phyloP scores from a whole-genome alignment of 2,113 vertebrate genomes.

The Jaculus jaculus region DNA sequence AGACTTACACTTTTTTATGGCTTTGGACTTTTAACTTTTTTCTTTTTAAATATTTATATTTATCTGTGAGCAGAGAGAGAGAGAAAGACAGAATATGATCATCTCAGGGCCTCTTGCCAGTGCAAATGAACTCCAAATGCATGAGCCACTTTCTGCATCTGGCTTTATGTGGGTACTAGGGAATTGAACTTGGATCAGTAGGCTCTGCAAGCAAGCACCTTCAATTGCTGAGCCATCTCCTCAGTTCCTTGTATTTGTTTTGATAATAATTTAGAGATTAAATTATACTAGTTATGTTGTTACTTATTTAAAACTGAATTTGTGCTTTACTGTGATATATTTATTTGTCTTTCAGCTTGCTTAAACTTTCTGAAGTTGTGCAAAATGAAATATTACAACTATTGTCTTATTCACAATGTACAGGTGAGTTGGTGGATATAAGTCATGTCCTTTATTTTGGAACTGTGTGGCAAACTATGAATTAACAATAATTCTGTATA shows the following conservation, averaged over 20 bases:
- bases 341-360: conserved; percentile 87
- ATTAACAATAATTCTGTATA: conserved; percentile 49
- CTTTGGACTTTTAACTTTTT: no score
- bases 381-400: conserved; percentile 99
- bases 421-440: conserved; percentile 88
- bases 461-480: conserved; percentile 5
- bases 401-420: conserved; percentile 96
- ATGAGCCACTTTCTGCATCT: no score
- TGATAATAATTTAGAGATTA: conserved; percentile 39
- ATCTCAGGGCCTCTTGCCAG: no score
- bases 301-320: conserved; percentile 55
- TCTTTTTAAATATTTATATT: no score
- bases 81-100: no score
- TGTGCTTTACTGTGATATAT: conserved; percentile 48
- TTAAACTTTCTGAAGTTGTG: conserved; percentile 98
- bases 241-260: neutral
- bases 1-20: neutral
- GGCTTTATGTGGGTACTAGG: neutral
- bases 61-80: no score
- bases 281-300: conserved; percentile 5
- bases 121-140: no score
- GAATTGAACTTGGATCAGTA: neutral
- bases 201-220: neutral
- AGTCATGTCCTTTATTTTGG: conserved; percentile 31
- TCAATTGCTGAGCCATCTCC: neutral